Percentiles rank a stretch among this genome's conserved stretches.
phyloP scores from a whole-genome alignment of 1,140 invertebrate genomes.

The Drosophila santomea region DNA sequence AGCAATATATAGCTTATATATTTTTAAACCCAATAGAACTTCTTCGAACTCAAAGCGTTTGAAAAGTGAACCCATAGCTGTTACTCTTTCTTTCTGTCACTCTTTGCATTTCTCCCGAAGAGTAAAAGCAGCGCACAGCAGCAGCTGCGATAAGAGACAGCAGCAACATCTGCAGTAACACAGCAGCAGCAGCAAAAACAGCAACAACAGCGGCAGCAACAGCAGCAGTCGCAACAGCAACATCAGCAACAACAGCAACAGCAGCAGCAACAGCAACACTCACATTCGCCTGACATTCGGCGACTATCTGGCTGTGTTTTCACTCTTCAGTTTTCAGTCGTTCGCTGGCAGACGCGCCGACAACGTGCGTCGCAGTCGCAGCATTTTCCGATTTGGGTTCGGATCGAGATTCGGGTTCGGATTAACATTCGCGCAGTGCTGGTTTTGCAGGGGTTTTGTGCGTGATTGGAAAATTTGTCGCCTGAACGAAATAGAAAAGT shows the following conservation, averaged over 20 bases:
- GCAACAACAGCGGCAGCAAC: conserved; percentile 12
- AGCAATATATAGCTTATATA: too few species aligned
- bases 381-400: conserved; percentile 30
- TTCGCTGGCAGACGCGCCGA: conserved; percentile 61
- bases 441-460: conserved; percentile 32
- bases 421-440: conserved; percentile 13
- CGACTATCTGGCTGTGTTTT: conserved; percentile 65
- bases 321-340: conserved; percentile 57
- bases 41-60: too few species aligned
- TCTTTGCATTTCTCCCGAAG: conserved; percentile 43
- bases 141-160: conserved; percentile 30
- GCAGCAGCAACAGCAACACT: conserved; percentile 29
- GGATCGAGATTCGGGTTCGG: conserved; percentile 26
- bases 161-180: conserved; percentile 13
- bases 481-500: conserved; percentile 28
- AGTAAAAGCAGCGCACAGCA: conserved; percentile 17
- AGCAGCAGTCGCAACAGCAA: conserved; percentile 1
- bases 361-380: conserved; percentile 56
- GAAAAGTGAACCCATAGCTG: not conserved
- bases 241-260: conserved; percentile 9
- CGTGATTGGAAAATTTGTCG: conserved; percentile 59
- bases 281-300: conserved; percentile 50
- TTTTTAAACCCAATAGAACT: too few species aligned
- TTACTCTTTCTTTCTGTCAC: conserved; percentile 4
- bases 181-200: conserved; percentile 2